Percentiles rank a stretch among this genome's conserved stretches.
These are phyloP conservation scores for Charadrius vociferus DNA, from an alignment of 2,113 vertebrate genomes.

Conservation along the genomic window DNA sequence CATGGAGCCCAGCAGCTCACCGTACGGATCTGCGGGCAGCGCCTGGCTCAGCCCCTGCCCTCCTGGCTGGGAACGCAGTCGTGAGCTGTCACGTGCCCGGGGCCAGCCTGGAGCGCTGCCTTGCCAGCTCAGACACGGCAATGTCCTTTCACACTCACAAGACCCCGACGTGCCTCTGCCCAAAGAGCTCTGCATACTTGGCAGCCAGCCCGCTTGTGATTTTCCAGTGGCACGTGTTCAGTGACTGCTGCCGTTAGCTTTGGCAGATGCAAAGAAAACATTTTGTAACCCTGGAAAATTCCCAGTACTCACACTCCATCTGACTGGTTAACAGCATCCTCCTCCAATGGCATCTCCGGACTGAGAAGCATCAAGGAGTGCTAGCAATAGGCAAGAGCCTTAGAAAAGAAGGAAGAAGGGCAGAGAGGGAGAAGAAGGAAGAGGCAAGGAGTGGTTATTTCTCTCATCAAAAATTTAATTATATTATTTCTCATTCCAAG, in stretches of 20 bases:
- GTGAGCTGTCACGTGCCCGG: not conserved
- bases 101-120: not conserved
- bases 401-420: not conserved
- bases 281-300: conserved; percentile 56
- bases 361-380: not conserved
- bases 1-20: accelerated
- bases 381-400: not conserved
- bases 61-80: not conserved
- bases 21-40: not conserved
- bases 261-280: conserved; percentile 28
- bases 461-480: not conserved
- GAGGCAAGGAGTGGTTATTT: not conserved
- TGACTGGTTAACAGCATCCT: not conserved
- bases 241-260: not conserved
- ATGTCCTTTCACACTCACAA: not conserved
- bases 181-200: not conserved
- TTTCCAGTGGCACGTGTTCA: conserved; percentile 56
- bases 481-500: not conserved
- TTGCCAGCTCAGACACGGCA: accelerated
- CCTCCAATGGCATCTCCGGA: not conserved
- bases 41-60: not conserved
- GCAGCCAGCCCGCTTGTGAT: conserved; percentile 15
- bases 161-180: not conserved
- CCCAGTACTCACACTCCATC: not conserved
- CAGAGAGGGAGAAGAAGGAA: not conserved